Evolutionary conservation across 1,140 invertebrate species (phyloP), one percentile per base, ranked within the genome.

Genomic region (Thalassaphorura encarpata): DNA sequence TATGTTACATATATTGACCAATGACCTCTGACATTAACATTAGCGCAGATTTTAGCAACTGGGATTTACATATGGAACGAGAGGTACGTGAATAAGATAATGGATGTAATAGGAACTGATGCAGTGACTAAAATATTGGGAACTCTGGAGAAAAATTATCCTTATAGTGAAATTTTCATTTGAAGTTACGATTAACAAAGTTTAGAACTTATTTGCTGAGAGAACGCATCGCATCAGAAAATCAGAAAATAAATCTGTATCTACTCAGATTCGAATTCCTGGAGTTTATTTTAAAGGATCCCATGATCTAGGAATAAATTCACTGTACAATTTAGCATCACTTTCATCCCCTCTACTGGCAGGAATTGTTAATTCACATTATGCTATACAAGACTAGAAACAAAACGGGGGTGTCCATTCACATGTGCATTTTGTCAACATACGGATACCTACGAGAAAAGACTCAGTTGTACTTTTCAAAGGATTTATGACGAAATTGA

Each of bases 31-130:
- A n/a, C n/a, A n/a, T n/a, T 19, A 42, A 41, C 41, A 4, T 19
- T 28, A 21, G 40, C 52, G 18, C n/a, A 54, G 18, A 18, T 46
- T n/a, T 4, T 54, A 26, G 52, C 40, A 24, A 46, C 42, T 6
- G 52, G 52, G 26, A 24, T 54, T 19, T 54, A 54, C 23, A 36
- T 52, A 3, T 54, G 52, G 52, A 54, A 54, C 21, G 52, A 54
- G 45, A 45, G 4, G 15, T 19, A 43, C 8, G 19, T 6, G 21
- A 43, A 43, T 19, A n/a, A 8, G 6, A 11, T 11, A 6, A 43
- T 41, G 2, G 36, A 42, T 36, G 18, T 27, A 2, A 27, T 19
- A 15, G 52, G 52, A 3, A 39, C 42, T 6, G 40, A 54, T 19
- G 31, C 45, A 21, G 45, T 41, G 8, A 45, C 43, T 29, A 54